phyloP scores from a whole-genome alignment of 2,888 invertebrate genomes.

The Xestia c-nigrum region DNA sequence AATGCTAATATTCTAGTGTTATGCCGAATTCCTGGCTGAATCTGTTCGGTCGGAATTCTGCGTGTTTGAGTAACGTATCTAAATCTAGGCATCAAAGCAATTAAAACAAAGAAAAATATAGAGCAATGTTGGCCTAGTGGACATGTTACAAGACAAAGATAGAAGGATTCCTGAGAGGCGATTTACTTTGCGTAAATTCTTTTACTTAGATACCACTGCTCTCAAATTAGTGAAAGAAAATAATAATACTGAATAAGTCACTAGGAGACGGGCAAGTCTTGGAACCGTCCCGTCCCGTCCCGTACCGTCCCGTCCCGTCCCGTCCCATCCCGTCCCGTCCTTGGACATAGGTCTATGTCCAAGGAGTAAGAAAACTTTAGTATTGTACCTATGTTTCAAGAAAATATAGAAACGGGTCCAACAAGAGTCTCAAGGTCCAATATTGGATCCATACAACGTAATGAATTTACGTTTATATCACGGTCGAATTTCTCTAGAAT shows the following conservation, averaged over 20 bases:
- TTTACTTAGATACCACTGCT: too few relatives aligned
- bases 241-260: too few relatives aligned
- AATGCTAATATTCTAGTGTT: background rate
- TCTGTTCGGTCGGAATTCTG: background rate
- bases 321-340: too few relatives aligned
- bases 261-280: too few relatives aligned
- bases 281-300: too few relatives aligned
- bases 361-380: background rate
- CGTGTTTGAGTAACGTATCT: background rate
- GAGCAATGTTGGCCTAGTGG: background rate
- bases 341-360: too few relatives aligned
- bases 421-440: background rate
- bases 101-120: background rate
- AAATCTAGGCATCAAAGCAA: background rate
- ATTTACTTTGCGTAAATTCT: too few relatives aligned
- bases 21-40: slow-evolving; percentile 21
- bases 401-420: background rate
- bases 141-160: background rate
- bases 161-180: too few relatives aligned
- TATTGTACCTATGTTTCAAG: background rate
- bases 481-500: background rate
- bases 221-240: too few relatives aligned
- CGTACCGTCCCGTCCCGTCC: too few relatives aligned
- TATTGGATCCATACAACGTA: background rate
- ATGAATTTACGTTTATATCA: too few relatives aligned